Evolutionary conservation across 1,140 invertebrate species (phyloP), one percentile per base, ranked within the genome.

Genomic region (Drosophila equinoxialis): DNA sequence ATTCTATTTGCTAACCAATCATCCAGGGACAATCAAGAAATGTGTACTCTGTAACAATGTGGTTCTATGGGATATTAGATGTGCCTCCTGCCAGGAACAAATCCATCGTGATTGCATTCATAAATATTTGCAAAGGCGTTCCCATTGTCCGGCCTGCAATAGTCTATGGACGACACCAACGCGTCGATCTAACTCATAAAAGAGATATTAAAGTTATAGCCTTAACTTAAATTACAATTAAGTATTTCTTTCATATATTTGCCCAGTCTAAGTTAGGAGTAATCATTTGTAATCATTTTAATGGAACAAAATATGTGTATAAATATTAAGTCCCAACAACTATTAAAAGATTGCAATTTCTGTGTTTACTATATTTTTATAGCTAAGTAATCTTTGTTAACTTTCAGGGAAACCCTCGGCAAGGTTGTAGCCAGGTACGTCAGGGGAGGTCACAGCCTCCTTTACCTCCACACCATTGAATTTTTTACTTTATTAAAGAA

Each of bases 1-100:
- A 13, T 90, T 89, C 13, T 84, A 81, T 54, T 33, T 89, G 6
- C 65, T 59, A 20, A 71, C 71, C 6, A 84, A 83, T 6, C 80
- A 81, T 20, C 10, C 51, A 11, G 80, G 84, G 0, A 58, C 66
- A 4, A 90, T 89, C 0, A 78, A 81, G 7, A 79, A 68, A 6
- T 89, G 84, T 35, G 65, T 58, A 2, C 85, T 89, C 6, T 89
- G 84, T 67, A 78, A 76, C n/a, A 62, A 77, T 13, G 41, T 89
- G 23, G 85, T 90, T 7, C 39, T 89, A 2, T 89, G 85, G 84
- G 84, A 89, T 45, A 64, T 81, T 6, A 71, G 61, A n/a, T 89
- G 84, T 20, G 60, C 65, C 1, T 70, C 79, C 2, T 89, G 84
- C 14, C 30, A 59, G n/a, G 48, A 70, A 0, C 76, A 81, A 71